Evolutionary conservation across 2,888 invertebrate genomes (phyloP).

Genomic region (Tachina lurida): DNA sequence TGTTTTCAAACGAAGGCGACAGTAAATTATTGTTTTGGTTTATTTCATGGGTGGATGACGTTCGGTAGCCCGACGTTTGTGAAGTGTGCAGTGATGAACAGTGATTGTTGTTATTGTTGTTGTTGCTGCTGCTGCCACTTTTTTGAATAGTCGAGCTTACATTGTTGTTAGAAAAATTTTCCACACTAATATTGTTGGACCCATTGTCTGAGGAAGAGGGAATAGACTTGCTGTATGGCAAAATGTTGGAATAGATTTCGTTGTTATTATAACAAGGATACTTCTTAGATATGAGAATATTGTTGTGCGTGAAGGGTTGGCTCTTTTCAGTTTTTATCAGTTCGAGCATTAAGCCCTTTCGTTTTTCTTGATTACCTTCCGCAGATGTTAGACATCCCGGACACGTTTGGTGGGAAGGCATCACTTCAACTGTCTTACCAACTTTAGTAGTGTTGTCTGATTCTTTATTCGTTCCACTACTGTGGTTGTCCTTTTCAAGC

Average conservation of each 20-base stretch:
- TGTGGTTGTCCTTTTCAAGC: slow-evolving; percentile 26
- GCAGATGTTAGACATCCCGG: slow-evolving; percentile 38
- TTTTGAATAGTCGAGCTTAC: slow-evolving; percentile 75
- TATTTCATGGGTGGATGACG: slow-evolving; percentile 80
- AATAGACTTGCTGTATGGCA: slow-evolving; percentile 77
- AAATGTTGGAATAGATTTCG: slow-evolving; percentile 79
- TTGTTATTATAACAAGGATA: slow-evolving; percentile 77
- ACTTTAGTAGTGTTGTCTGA: neutral
- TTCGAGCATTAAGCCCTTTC: slow-evolving; percentile 86
- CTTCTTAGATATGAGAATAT: slow-evolving; percentile 72
- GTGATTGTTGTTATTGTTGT: slow-evolving; percentile 77
- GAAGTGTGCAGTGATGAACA: slow-evolving; percentile 74
- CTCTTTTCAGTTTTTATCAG: slow-evolving; percentile 84
- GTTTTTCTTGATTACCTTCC: slow-evolving; percentile 80
- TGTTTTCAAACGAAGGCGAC: slow-evolving; percentile 81
- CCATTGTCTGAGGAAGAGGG: slow-evolving; percentile 76
- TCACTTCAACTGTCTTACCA: neutral
- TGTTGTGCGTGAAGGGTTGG: slow-evolving; percentile 64
- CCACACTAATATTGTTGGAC: slow-evolving; percentile 75
- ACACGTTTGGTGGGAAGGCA: slow-evolving; percentile 20
- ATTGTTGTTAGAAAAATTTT: slow-evolving; percentile 74
- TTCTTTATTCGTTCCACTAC: slow-evolving; percentile 3
- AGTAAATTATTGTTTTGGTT: slow-evolving; percentile 81
- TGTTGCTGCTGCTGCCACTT: slow-evolving; percentile 73
- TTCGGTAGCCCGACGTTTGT: slow-evolving; percentile 79